Conservation (phyloP, 2,888 invertebrate species). For the Eupithecia exiguata region DNA sequence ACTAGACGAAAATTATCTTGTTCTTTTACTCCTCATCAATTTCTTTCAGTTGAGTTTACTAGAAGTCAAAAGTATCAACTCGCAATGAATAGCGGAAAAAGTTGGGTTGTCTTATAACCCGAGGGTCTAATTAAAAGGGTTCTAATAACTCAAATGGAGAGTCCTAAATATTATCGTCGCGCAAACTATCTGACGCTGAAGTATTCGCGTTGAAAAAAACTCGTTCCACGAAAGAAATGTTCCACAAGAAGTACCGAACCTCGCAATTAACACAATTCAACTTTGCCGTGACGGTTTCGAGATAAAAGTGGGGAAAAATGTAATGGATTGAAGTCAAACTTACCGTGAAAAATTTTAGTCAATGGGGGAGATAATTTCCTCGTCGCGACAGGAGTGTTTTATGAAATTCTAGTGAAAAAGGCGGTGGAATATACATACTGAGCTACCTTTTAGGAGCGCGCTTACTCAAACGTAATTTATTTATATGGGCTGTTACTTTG, state of each 20-base stretch:
- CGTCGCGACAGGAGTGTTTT: conserved; percentile 70
- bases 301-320: conserved; percentile 75
- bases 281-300: conserved; percentile 67
- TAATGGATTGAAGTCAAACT: conserved; percentile 82
- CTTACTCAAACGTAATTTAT: background rate
- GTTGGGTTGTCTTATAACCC: conserved; percentile 35
- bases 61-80: conserved; percentile 17
- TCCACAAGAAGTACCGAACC: conserved; percentile 65
- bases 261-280: conserved; percentile 77
- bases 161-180: conserved; percentile 42
- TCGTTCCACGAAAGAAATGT: conserved; percentile 56
- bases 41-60: conserved; percentile 21
- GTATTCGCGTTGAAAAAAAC: conserved; percentile 52
- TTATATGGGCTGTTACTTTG: background rate
- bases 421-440: background rate
- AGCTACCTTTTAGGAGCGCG: background rate
- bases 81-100: conserved; percentile 21
- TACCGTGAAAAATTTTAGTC: conserved; percentile 80
- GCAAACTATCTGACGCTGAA: conserved; percentile 48
- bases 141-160: conserved; percentile 41
- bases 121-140: conserved; percentile 37
- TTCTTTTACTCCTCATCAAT: conserved; percentile 26
- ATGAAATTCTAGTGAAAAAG: conserved; percentile 62
- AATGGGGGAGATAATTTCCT: conserved; percentile 80
- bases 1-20: conserved; percentile 20